These are phyloP conservation scores for Ypsolopha scabrella DNA, from an alignment of 2,888 invertebrate species.

Conservation along the genomic window DNA sequence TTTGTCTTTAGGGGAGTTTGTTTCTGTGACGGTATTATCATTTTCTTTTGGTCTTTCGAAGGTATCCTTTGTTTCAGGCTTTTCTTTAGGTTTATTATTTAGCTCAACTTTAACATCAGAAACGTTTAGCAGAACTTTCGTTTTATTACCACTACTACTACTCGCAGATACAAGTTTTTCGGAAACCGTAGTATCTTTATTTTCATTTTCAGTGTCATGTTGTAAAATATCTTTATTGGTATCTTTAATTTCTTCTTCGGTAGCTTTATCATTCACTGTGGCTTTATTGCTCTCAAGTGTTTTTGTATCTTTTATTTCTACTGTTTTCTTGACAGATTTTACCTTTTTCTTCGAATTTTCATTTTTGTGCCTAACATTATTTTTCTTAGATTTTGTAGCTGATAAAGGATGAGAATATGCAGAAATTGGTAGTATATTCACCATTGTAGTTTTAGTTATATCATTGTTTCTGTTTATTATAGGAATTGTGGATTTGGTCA, in stretches of 20 bases:
- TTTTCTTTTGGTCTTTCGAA: conserved; percentile 41
- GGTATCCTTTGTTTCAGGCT: conserved; percentile 17
- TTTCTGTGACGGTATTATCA: not conserved
- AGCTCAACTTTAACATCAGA: too few relatives aligned
- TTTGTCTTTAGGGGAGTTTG: not conserved
- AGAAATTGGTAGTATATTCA: conserved; percentile 60
- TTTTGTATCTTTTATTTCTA: conserved; percentile 1
- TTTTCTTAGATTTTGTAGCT: conserved; percentile 41
- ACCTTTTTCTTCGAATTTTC: conserved; percentile 11
- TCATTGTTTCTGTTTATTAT: conserved; percentile 46
- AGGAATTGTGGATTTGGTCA: conserved; percentile 39
- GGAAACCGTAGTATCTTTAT: too few relatives aligned
- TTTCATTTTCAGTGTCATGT: not conserved
- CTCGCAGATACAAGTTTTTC: too few relatives aligned
- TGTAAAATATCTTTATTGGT: not conserved
- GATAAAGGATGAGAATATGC: conserved; percentile 59
- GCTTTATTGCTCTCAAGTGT: not conserved
- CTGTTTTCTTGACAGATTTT: conserved; percentile 6
- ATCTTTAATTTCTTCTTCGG: not conserved
- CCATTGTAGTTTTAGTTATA: conserved; percentile 61
- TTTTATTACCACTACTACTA: too few relatives aligned
- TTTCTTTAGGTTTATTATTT: not conserved
- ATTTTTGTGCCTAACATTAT: conserved; percentile 26
- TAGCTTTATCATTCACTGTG: not conserved
- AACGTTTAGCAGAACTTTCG: too few relatives aligned